These are phyloP conservation scores for Mobula hypostoma DNA, from an alignment of 2,113 vertebrate species.

Conservation along the genomic window DNA sequence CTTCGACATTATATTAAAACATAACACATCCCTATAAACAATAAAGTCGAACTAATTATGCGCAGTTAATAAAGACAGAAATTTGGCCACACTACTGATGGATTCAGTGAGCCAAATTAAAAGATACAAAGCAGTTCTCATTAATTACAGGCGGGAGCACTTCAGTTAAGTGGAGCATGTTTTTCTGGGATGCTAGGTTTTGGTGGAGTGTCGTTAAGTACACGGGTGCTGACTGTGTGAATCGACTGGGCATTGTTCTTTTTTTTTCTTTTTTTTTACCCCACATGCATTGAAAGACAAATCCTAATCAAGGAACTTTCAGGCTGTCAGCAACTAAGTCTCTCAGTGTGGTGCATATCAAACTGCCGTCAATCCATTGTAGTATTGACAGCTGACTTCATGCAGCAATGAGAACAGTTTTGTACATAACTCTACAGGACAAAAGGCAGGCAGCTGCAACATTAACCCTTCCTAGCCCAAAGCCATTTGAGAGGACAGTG, in stretches of 20 bases:
- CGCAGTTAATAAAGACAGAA: constrained; percentile 29
- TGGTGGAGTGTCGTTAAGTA: constrained; percentile 44
- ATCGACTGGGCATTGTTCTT: constrained; percentile 54
- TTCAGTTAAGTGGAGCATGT: constrained; percentile 35
- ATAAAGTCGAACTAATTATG: constrained; percentile 18
- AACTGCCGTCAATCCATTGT: constrained; percentile 52
- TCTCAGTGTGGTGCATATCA: constrained; percentile 51
- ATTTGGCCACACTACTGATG: constrained; percentile 20
- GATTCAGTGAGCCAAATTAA: constrained; percentile 21
- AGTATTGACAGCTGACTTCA: constrained; percentile 66
- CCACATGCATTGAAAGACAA: constrained; percentile 62
- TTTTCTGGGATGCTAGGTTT: background rate
- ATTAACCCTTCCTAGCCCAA: constrained; percentile 59
- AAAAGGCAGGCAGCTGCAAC: constrained; percentile 52
- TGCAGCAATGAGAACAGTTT: constrained; percentile 62
- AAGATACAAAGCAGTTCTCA: constrained; percentile 28
- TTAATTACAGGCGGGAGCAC: constrained; percentile 35
- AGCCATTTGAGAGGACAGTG: background rate
- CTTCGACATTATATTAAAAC: background rate
- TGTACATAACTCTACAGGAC: constrained; percentile 52
- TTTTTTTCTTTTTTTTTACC: constrained; percentile 51
- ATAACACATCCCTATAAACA: background rate
- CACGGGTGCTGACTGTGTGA: constrained; percentile 51
- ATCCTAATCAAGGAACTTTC: constrained; percentile 60
- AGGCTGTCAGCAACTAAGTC: constrained; percentile 40